Base-by-base conservation (phyloP, 1,140 invertebrate genomes). In the Orius insidiosus region DNA sequence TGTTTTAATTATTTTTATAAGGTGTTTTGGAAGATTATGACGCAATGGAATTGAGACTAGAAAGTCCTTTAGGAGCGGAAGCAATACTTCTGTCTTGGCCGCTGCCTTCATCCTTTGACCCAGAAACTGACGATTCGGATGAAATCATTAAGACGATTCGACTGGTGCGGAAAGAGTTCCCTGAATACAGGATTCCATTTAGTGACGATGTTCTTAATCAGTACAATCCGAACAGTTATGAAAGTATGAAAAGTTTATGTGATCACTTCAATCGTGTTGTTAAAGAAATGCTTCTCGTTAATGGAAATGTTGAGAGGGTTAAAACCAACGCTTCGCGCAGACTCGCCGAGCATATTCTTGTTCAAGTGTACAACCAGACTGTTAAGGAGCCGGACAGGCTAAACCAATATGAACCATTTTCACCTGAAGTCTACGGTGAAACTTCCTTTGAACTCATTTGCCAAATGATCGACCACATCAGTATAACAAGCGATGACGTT, bases 401-500 rank as follows among this genome's bases (percentile, higher is more conserved):
- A 36, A 97, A 97, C 65, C 84, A 94, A 59, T 98, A 98, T 66
- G 89, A 95, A 66, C 89, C 93, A 4, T 98, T 97, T 68, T 96
- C 92, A 50, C 90, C 93, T 9, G 90, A 97, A 73, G 89, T 95
- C 0, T 97, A 98, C 62, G 94, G 93, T 9, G 93, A 97, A 68
- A 98, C 93, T 18, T 93, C 87, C 39, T 97, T 86, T 62, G 92
- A 97, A 58, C 73, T 97, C 52, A 80, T 97, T 35, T 82, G 84
- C 60, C 88, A 97, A 66, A 96, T 98, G 87, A 90, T 97, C 35
- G 85, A 92, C 63, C 83, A 92, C 61, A 85, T 96, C 47, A 77
- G 85, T 46, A 85, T 96, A 49, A 82, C 78, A 3, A 72, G 82
- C 51, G 85, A 94, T 56, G 92, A 97, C 70, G 78, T 87, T 45